These are phyloP conservation scores for Chroicocephalus ridibundus DNA, from an alignment of 2,113 vertebrate genomes.

Conservation along the genomic window DNA sequence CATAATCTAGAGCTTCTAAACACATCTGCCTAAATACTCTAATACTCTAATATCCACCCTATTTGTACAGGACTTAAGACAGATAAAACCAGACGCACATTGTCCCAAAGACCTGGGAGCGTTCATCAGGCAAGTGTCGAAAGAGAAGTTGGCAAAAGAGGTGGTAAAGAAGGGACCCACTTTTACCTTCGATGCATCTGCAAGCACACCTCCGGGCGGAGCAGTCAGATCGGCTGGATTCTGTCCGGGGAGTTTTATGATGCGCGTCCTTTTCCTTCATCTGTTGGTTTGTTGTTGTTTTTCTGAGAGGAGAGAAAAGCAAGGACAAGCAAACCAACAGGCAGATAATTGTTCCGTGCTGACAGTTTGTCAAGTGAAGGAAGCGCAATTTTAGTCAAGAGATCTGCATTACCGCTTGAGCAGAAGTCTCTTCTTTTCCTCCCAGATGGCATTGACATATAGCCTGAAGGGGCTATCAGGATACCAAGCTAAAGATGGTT, in stretches of 20 bases:
- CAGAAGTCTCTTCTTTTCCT: constrained; percentile 45
- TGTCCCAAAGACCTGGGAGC: background rate
- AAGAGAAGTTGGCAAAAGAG: background rate
- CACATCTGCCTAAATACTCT: constrained; percentile 23
- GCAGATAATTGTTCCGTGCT: constrained; percentile 30
- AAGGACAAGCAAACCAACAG: background rate
- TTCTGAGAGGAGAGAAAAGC: background rate
- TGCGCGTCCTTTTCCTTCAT: background rate
- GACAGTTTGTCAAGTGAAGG: constrained; percentile 45
- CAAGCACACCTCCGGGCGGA: background rate
- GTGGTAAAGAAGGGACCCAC: background rate
- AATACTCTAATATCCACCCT: background rate
- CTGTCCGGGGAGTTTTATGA: background rate
- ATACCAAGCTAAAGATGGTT: constrained; percentile 53
- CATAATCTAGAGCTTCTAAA: constrained; percentile 33
- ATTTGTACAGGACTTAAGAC: constrained; percentile 37
- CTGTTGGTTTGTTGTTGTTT: background rate
- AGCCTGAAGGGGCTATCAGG: constrained; percentile 58
- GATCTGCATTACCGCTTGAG: background rate
- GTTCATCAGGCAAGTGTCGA: background rate
- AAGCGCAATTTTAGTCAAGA: constrained; percentile 29
- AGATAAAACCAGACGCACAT: background rate
- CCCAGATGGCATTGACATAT: constrained; percentile 57
- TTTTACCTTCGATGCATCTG: background rate
- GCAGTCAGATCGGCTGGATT: background rate